Percentiles rank a stretch among this genome's conserved stretches.
These are phyloP conservation scores for Nixonia krombeini DNA, from an alignment of 1,140 invertebrate species.

Conservation along the genomic window DNA sequence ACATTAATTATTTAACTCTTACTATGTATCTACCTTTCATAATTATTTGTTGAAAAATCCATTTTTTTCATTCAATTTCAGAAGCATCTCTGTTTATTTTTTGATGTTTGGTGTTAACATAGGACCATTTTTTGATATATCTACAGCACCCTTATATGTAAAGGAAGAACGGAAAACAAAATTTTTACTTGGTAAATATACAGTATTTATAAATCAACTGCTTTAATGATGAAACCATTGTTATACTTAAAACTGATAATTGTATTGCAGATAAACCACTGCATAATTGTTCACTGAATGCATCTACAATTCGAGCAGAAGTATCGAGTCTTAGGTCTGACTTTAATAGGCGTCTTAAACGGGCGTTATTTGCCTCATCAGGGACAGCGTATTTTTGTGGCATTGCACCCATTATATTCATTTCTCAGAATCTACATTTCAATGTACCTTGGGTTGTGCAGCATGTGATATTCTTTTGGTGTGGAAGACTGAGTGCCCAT, in stretches of 20 bases:
- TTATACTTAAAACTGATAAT: no score
- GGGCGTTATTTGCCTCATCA: conserved; percentile 91
- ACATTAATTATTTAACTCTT: no score
- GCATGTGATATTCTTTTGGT: conserved; percentile 86
- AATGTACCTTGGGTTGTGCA: conserved; percentile 87
- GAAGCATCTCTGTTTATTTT: conserved; percentile 84
- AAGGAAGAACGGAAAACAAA: conserved; percentile 67
- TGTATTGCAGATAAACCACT: conserved; percentile 73
- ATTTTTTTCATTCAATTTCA: conserved; percentile 62
- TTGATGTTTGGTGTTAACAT: conserved; percentile 85
- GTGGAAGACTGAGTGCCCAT: conserved; percentile 87
- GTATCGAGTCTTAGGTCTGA: conserved; percentile 87
- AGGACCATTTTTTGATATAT: conserved; percentile 80
- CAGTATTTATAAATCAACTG: not conserved
- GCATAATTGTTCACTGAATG: conserved; percentile 81
- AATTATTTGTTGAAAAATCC: no score
- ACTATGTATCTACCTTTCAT: no score
- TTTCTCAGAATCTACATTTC: conserved; percentile 86
- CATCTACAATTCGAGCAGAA: conserved; percentile 83
- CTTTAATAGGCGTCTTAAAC: conserved; percentile 90
- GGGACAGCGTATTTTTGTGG: conserved; percentile 92
- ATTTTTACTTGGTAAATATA: conserved; percentile 56
- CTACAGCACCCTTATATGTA: conserved; percentile 63
- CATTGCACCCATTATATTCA: conserved; percentile 85
- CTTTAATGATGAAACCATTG: conserved; percentile 2